phyloP scores from a whole-genome alignment of 2,888 invertebrate species.

The Lasioglossum malachurum region DNA sequence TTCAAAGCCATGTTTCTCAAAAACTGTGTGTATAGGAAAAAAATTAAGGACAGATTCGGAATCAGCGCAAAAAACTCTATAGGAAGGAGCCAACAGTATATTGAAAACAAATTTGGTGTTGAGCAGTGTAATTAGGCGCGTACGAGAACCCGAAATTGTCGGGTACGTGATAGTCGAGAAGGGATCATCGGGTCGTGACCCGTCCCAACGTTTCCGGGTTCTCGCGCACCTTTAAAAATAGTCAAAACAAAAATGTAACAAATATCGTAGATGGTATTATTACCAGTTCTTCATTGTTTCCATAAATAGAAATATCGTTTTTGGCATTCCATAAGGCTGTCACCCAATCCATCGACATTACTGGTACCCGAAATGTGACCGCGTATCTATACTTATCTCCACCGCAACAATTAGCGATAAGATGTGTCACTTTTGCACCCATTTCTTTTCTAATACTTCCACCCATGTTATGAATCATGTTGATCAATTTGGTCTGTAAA shows the following conservation, averaged over 20 bases:
- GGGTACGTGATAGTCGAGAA: background rate
- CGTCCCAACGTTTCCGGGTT: background rate
- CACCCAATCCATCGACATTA: conserved; percentile 96
- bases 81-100: no score
- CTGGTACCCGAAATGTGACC: conserved; percentile 94
- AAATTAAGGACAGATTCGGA: no score
- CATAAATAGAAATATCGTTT: conserved; percentile 89
- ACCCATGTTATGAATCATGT: conserved; percentile 97
- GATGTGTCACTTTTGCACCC: conserved; percentile 95
- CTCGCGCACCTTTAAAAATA: background rate
- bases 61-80: no score
- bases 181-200: no score
- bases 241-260: background rate
- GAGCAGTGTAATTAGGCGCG: background rate
- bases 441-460: conserved; percentile 97
- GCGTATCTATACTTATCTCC: conserved; percentile 98
- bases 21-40: no score
- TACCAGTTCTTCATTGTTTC: conserved; percentile 90
- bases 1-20: no score
- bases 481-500: conserved; percentile 92
- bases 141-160: background rate
- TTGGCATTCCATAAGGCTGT: conserved; percentile 94
- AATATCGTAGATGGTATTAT: conserved; percentile 76
- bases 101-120: no score
- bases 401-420: conserved; percentile 95